Percentiles rank a stretch among this genome's conserved stretches.
Conservation (phyloP, 2,888 invertebrate species). For the Axea sp. region DNA sequence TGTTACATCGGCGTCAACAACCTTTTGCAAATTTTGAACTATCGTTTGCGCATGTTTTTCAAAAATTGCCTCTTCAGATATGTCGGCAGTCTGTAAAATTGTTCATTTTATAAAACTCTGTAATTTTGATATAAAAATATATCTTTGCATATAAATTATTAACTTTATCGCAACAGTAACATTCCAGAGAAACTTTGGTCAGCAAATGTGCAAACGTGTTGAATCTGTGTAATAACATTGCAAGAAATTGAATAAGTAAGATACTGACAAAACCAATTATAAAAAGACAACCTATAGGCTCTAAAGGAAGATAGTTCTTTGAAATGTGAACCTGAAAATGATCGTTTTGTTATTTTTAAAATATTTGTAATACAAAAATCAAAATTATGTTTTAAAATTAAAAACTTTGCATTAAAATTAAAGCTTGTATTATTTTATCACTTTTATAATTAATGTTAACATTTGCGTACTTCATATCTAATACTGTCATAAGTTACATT, state of each 20-base stretch:
- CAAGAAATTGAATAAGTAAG: slow-evolving; percentile 83
- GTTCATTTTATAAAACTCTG: too few species aligned
- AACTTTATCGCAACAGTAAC: slow-evolving; percentile 89
- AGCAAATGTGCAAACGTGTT: slow-evolving; percentile 84
- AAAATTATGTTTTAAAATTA: too few species aligned
- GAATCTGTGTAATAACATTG: slow-evolving; percentile 84
- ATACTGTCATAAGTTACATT: slow-evolving; percentile 78
- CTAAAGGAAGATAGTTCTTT: slow-evolving; percentile 81
- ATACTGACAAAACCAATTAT: slow-evolving; percentile 83
- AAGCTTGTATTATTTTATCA: too few species aligned
- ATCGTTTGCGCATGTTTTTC: slow-evolving; percentile 91
- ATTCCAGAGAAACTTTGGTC: slow-evolving; percentile 94
- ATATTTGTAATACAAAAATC: too few species aligned
- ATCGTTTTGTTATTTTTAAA: background rate
- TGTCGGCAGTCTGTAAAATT: slow-evolving; percentile 84
- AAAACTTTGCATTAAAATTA: too few species aligned
- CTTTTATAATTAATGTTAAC: too few species aligned
- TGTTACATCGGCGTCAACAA: slow-evolving; percentile 82
- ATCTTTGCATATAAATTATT: too few species aligned
- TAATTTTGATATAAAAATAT: too few species aligned
- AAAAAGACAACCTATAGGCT: slow-evolving; percentile 83
- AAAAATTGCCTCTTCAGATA: slow-evolving; percentile 89
- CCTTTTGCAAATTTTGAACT: slow-evolving; percentile 90
- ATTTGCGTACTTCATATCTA: slow-evolving; percentile 74
- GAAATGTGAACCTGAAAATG: slow-evolving; percentile 74